phyloP scores from a whole-genome alignment of 2,113 vertebrate species.

The Prinia subflava region DNA sequence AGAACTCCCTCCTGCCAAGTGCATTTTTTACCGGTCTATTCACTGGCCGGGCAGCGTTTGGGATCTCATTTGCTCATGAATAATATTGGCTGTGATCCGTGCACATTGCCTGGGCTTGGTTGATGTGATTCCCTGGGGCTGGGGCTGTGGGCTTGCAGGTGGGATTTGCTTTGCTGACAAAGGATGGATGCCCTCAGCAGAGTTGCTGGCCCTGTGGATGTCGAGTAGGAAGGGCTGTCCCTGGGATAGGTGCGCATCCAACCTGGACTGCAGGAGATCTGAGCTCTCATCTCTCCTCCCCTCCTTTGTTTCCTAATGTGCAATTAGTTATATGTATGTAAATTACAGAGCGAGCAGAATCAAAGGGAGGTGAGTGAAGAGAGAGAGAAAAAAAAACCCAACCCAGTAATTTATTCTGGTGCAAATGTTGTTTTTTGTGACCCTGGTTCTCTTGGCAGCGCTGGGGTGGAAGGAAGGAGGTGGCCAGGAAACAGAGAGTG shows the following conservation, averaged over 20 bases:
- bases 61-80: not conserved
- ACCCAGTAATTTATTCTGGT: not conserved
- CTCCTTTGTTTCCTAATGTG: not conserved
- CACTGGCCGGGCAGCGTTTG: not conserved
- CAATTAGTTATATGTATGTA: not conserved
- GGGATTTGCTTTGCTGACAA: conserved; percentile 15
- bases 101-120: not conserved
- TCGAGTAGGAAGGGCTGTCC: not conserved
- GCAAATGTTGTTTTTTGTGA: not conserved
- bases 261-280: not conserved
- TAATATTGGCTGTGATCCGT: not conserved
- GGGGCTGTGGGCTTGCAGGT: not conserved
- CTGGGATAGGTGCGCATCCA: not conserved
- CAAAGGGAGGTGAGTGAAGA: not conserved
- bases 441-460: not conserved
- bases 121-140: not conserved
- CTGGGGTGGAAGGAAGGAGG: not conserved
- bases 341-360: not conserved
- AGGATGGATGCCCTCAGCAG: not conserved
- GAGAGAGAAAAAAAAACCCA: not conserved
- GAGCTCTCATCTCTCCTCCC: not conserved
- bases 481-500: fast-evolving
- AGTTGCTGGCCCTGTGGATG: not conserved
- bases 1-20: not conserved
- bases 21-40: not conserved